Percentiles rank a stretch among this genome's conserved stretches.
Evolutionary conservation across 2,888 invertebrate species (phyloP).

Genomic region (Sialis fuliginosa): DNA sequence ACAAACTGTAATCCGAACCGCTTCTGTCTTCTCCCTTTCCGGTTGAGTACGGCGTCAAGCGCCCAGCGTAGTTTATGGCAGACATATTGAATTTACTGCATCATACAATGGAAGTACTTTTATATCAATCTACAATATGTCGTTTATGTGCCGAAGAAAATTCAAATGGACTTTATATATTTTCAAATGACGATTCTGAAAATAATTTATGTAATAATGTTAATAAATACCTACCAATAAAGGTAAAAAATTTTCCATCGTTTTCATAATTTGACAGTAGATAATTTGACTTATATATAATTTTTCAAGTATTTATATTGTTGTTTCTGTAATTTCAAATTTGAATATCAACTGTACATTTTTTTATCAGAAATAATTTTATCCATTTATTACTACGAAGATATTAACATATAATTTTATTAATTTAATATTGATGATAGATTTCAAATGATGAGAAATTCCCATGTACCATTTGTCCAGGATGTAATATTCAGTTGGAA

Average conservation of each 20-base stretch:
- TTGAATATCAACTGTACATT: background rate
- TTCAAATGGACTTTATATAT: constrained; percentile 47
- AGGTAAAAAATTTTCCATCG: constrained; percentile 30
- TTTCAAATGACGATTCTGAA: constrained; percentile 35
- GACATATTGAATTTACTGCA: constrained; percentile 2
- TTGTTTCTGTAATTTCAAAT: background rate
- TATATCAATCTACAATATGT: constrained; percentile 53
- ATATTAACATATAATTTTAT: constrained; percentile 11
- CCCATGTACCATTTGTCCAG: constrained; percentile 56
- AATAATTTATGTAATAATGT: constrained; percentile 44
- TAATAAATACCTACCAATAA: constrained; percentile 56
- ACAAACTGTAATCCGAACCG: no score
- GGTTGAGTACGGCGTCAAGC: no score
- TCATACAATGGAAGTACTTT: constrained; percentile 17
- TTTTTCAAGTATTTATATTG: background rate
- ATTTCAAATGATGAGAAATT: constrained; percentile 48
- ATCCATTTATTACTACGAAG: no score
- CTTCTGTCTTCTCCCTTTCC: no score
- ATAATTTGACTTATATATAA: constrained; percentile 16
- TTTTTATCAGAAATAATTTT: background rate
- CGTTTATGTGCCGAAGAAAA: constrained; percentile 61
- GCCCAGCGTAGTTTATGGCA: background rate
- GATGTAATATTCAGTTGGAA: constrained; percentile 58
- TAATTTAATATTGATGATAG: constrained; percentile 25
- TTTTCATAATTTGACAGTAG: constrained; percentile 13